Base-by-base conservation (phyloP, 2,113 vertebrate genomes). In the Acrocephalus kingi region DNA sequence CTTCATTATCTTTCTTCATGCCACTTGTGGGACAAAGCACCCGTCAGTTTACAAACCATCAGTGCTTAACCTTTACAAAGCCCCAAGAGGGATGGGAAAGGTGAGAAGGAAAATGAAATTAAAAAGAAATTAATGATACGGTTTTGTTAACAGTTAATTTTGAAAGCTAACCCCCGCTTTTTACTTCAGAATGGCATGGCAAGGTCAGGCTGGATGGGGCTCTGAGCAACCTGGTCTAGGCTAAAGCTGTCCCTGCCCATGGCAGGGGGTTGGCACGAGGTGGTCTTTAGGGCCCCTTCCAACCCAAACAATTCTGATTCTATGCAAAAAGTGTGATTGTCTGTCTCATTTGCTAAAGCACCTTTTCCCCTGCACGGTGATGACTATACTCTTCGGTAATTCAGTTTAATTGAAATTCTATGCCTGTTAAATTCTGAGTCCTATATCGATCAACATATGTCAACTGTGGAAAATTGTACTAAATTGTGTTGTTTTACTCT, bases 401-500 rank as follows among this genome's bases (percentile, higher is more conserved):
- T 96, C 96, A 94, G 82, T 97, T 97, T 97, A 98, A 98, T 97
- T 97, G 96, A 96, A 97, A 98, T 97, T 96, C 95, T 93, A 97
- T 96, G 97, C 97, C 94, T 97, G 95, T 97, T 97, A 97, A 97
- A 97, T 97, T 96, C 94, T 48, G 87, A 97, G 97, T 94, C 95
- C 87, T 96, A 23, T 96, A 98, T 97, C 96, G 97, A 98, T 97
- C 96, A 97, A 96, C 97, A 97, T 96, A 97, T 97, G 95, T 97
- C 97, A 97, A 46, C 96, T 97, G 97, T 97, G 96, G 95, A 98
- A 96, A 97, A 97, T 98, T 97, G 95, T 94, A 93, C 89, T 96
- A 97, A 97, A 97, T 97, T 96, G 96, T 94, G 92, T 96, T 96
- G 95, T 87, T 89, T 95, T 96, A 97, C 94, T 96, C 80, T 94